These are phyloP conservation scores for Calyptommatus sinebrachiatus DNA, from an alignment of 2,113 vertebrate species.

Conservation along the genomic window DNA sequence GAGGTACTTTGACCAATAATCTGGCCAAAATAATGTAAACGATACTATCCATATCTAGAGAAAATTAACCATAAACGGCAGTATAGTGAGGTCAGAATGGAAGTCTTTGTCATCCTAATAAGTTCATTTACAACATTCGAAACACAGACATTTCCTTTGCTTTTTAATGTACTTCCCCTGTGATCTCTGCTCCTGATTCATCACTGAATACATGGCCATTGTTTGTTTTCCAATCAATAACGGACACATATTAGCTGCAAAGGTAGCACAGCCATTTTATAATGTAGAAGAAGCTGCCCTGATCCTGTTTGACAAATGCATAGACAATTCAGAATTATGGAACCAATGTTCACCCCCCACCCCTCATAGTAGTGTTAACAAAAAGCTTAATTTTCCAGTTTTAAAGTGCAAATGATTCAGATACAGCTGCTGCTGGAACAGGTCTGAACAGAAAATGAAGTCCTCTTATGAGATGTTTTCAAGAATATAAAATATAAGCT, in stretches of 20 bases:
- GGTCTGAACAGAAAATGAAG: conserved; percentile 71
- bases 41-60: conserved; percentile 56
- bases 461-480: conserved; percentile 90
- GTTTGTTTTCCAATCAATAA: conserved; percentile 66
- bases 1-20: conserved; percentile 40
- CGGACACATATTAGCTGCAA: conserved; percentile 72
- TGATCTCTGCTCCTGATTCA: conserved; percentile 64
- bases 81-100: conserved; percentile 56
- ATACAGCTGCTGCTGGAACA: conserved; percentile 75
- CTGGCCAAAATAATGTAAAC: conserved; percentile 64
- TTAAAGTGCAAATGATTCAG: conserved; percentile 87
- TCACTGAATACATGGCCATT: conserved; percentile 69
- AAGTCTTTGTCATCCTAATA: conserved; percentile 48
- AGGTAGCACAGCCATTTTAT: conserved; percentile 73
- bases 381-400: conserved; percentile 81
- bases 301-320: conserved; percentile 80
- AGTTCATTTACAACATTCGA: conserved; percentile 68
- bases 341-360: conserved; percentile 67
- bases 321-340: conserved; percentile 85
- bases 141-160: conserved; percentile 62
- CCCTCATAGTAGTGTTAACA: conserved; percentile 77
- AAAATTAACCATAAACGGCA: conserved; percentile 42
- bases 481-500: conserved; percentile 97
- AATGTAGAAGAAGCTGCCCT: conserved; percentile 75
- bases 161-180: conserved; percentile 69